A percentile compares a stretch with the other conserved stretches of the same genome.
phyloP scores from a whole-genome alignment of 2,888 invertebrate genomes.

The Sturmia bella region DNA sequence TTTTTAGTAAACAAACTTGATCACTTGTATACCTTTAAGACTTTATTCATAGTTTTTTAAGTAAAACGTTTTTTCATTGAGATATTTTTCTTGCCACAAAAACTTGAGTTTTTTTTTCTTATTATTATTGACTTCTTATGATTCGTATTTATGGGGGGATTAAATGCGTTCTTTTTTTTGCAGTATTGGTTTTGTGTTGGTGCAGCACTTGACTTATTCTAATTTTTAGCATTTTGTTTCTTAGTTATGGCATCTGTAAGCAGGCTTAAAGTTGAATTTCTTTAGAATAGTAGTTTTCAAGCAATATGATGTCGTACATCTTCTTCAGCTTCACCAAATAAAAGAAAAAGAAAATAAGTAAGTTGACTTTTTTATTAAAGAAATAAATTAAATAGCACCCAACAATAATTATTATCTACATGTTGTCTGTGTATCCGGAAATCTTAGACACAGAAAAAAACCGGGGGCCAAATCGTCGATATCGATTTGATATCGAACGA shows the following conservation, averaged over 20 bases:
- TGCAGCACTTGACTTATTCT: slow-evolving; percentile 16
- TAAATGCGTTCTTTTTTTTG: slow-evolving; percentile 17
- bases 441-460: too few species aligned
- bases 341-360: too few species aligned
- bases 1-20: slow-evolving; percentile 33
- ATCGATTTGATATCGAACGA: too few species aligned
- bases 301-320: too few species aligned
- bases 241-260: not conserved
- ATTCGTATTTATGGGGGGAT: slow-evolving; percentile 6
- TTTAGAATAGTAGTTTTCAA: too few species aligned
- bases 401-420: too few species aligned
- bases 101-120: slow-evolving; percentile 15
- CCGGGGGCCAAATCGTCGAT: too few species aligned
- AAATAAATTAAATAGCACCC: too few species aligned
- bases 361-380: too few species aligned
- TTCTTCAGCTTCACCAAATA: too few species aligned
- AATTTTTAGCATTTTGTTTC: not conserved
- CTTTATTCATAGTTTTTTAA: slow-evolving; percentile 12
- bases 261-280: too few species aligned
- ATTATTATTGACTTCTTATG: slow-evolving; percentile 19
- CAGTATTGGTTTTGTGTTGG: not conserved
- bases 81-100: slow-evolving; percentile 16
- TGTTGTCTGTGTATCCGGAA: too few species aligned
- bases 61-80: slow-evolving; percentile 21
- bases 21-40: slow-evolving; percentile 45